Base-by-base conservation (phyloP, 2,888 invertebrate species). In the Dynastes tityus region DNA sequence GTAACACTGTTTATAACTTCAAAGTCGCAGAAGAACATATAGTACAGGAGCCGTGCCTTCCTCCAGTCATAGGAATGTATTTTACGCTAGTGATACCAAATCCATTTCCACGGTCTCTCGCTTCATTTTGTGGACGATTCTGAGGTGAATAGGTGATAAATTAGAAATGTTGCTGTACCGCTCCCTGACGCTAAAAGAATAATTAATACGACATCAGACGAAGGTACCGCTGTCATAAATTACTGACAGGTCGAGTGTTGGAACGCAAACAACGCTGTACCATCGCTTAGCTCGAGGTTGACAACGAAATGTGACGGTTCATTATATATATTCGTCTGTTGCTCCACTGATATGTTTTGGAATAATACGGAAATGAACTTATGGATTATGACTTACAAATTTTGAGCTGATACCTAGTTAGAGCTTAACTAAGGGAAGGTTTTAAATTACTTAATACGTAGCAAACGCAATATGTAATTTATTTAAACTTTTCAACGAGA, bases 121-220 rank as follows among this genome's bases (percentile, higher is more conserved):
- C 73, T 55, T 61, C 22, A 16, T 74, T 61, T 55, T 40, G 37
- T 40, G 37, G 16, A 65, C 71, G 49, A 55, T 58, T 3, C 55
- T 53, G 6, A 74, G 73, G 22, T 74, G 40, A 22, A 74, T 51
- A n/a, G 73, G 29, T 74, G 61, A 74, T 61, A 61, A 74, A 74
- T 63, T 74, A 45, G 73, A 13, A 45, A 74, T 61, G 61, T 61
- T 74, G 22, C 22, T 29, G 45, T 13, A 49, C 61, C 40, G 22
- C 61, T 22, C 61, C 29, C 29, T 68, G 22, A 32, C 73, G 49
- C 27, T 49, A 45, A 74, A 74, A 74, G 63, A 74, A 74, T 74
- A 74, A 74, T 74, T 74, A 74, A 74, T 16, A 45, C 61, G 45
- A 74, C 61, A 61, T 61, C 73, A 49, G 29, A 53, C 9, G 37